Evolutionary conservation across 2,888 invertebrate genomes (phyloP).

Genomic region (Aproaerema taeniolella): DNA sequence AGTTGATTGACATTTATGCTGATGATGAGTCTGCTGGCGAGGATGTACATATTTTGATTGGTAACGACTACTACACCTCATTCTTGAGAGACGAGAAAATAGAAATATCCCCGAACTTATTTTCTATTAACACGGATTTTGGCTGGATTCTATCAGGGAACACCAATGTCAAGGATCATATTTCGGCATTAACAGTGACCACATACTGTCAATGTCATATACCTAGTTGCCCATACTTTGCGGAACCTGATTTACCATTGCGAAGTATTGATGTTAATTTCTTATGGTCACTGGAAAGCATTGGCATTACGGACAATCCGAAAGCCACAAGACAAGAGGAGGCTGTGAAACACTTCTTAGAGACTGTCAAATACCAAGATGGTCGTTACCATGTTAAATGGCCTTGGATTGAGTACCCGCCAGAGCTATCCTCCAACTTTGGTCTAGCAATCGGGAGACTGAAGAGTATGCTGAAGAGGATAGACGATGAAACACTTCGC

Average conservation of each 20-base stretch:
- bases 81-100: constrained; percentile 18
- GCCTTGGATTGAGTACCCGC: constrained; percentile 20
- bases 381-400: constrained; percentile 19
- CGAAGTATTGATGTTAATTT: constrained; percentile 9
- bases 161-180: neutral
- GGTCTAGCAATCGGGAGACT: constrained; percentile 18
- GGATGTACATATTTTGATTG: constrained; percentile 17
- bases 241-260: no score
- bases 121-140: constrained; percentile 19
- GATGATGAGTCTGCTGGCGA: constrained; percentile 18
- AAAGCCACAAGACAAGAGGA: constrained; percentile 16
- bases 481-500: constrained; percentile 6
- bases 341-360: constrained; percentile 14
- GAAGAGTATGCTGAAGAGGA: constrained; percentile 10
- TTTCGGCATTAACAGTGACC: neutral
- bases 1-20: constrained; percentile 6
- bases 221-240: neutral
- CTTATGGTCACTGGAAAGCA: constrained; percentile 24
- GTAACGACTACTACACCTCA: constrained; percentile 23
- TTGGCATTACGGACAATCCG: constrained; percentile 24
- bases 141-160: constrained; percentile 18
- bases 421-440: constrained; percentile 16
- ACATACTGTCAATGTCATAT: constrained; percentile 5
- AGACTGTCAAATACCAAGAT: constrained; percentile 13
- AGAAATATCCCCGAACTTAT: constrained; percentile 16